Evolutionary conservation across 2,888 invertebrate genomes (phyloP), one percentile per base, ranked within the genome.

Genomic region (Doris montereyensis): DNA sequence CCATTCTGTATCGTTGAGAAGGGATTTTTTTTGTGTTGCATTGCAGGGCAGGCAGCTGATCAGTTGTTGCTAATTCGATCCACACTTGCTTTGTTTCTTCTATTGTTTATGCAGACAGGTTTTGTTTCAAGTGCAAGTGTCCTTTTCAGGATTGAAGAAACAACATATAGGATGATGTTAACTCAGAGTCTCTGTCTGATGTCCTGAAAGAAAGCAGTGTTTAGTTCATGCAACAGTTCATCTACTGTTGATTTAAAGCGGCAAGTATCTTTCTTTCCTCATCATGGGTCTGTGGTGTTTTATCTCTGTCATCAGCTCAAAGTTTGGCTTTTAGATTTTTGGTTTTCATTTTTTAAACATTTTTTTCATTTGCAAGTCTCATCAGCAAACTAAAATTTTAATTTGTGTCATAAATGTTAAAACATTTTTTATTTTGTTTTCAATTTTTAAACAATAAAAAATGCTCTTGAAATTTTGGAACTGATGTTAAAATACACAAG

Each of bases 221-320:
- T 78, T 70, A 32, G 68, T 67, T 32, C 52, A 70, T 74, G 76
- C 81, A 80, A 81, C 83, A 83, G 82, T 83, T 78, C 80, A 73
- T 71, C 78, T 78, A 83, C 83, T 83, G 81, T 82, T 81, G 81
- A 76, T 35, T 82, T 79, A 57, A 81, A 83, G 83, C 81, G 85
- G 85, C 85, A 85, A 85, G 84, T 84, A 83, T 85, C 82, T 82
- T 81, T 83, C 76, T 81, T 76, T 83, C 83, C 83, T 82, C 82
- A 76, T 78, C 78, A 74, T 80, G 78, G 81, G 75, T 78, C 82
- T 79, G 68, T 75, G 75, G 70, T 79, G 75, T 60, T 75, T 75
- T 75, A 67, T 57, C 57, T 60, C 58, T 60, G 21, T 21, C 13
- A 60, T 10, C n/a, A 30, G 35, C 60, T 26, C 60, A 77, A 62